Evolutionary conservation across 1,140 invertebrate species (phyloP), one percentile per base, ranked within the genome.

Genomic region (Temnothorax nylanderi): DNA sequence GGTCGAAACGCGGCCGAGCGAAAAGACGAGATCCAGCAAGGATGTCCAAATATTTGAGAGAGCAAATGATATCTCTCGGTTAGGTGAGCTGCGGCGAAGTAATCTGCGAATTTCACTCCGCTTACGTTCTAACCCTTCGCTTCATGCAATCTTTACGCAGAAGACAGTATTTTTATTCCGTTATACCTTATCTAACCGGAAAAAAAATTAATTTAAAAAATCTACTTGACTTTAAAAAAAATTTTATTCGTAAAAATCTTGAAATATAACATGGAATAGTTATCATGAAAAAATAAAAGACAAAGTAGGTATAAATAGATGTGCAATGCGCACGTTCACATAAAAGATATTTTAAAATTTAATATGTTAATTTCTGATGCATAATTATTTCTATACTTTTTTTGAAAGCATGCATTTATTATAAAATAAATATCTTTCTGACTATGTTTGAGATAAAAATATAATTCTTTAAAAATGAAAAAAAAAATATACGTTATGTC

Each of bases 31-130:
- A 76, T 54, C 44, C 37, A 34, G 85, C 74, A 32, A 64, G 65
- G 26, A 86, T 88, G 75, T 81, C 80, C 90, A 92, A 92, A 92
- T 91, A 92, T 92, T 92, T 92, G 90, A 88, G 77, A 87, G 80
- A 69, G 81, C 88, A 91, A 90, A 91, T 90, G 90, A 89, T 91
- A 91, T 90, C 81, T 87, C 89, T 41, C 85, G 60, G 89, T 89
- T 87, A 82, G 85, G 41, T 54, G 62, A 34, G n/a, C 65, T 44
- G 37, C 74, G 56, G 67, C 49, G n/a, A 58, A 56, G 87, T 69
- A 84, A 84, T 60, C 51, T 72, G 54, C 56, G 69, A 84, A 60
- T 84, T 72, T 84, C 47, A 84, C 34, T n/a, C 41, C 54, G 13
- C 41, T 32, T n/a, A 74, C 32, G 26, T 74, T 84, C 75, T 34